Evolutionary conservation across 2,888 invertebrate genomes (phyloP).

Genomic region (Limnephilus auricula): DNA sequence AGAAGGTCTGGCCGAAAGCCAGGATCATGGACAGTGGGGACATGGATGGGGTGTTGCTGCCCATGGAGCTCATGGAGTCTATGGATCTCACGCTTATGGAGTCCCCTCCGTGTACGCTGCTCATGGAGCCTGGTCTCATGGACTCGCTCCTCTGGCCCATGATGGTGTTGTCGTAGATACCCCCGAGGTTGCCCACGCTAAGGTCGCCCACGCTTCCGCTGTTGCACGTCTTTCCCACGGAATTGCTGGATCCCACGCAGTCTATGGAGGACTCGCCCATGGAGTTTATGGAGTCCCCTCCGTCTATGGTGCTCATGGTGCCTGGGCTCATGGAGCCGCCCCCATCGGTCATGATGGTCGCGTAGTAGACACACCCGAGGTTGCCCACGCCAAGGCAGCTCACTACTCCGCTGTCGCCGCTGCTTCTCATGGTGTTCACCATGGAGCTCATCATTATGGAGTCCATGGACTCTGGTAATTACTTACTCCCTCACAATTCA

Average conservation of each 20-base stretch:
- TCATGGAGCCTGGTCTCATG: background rate
- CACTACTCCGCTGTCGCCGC: constrained; percentile 69
- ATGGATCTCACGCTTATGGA: constrained; percentile 9
- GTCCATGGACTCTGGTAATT: background rate
- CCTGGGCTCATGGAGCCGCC: constrained; percentile 27
- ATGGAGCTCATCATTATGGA: constrained; percentile 6
- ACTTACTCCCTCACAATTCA: background rate
- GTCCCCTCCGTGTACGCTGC: constrained; percentile 2
- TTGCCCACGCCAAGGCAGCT: constrained; percentile 65
- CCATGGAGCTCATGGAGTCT: constrained; percentile 22
- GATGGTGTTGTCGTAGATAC: constrained; percentile 50
- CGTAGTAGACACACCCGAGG: constrained; percentile 63
- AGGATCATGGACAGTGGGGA: constrained; percentile 46
- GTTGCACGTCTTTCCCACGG: constrained; percentile 46
- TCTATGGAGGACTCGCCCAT: constrained; percentile 11
- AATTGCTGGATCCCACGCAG: background rate
- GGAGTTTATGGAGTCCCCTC: background rate
- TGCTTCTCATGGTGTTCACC: constrained; percentile 62
- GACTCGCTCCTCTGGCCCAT: constrained; percentile 45
- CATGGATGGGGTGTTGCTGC: constrained; percentile 32
- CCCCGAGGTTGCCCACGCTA: constrained; percentile 71
- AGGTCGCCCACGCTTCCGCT: constrained; percentile 78
- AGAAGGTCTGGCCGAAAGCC: constrained; percentile 55
- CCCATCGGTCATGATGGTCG: constrained; percentile 48
- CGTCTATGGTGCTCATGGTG: background rate